Percentiles rank a stretch among this genome's conserved stretches.
Evolutionary conservation across 1,140 invertebrate genomes (phyloP).

Genomic region (Pseudomyrmex pallidus): DNA sequence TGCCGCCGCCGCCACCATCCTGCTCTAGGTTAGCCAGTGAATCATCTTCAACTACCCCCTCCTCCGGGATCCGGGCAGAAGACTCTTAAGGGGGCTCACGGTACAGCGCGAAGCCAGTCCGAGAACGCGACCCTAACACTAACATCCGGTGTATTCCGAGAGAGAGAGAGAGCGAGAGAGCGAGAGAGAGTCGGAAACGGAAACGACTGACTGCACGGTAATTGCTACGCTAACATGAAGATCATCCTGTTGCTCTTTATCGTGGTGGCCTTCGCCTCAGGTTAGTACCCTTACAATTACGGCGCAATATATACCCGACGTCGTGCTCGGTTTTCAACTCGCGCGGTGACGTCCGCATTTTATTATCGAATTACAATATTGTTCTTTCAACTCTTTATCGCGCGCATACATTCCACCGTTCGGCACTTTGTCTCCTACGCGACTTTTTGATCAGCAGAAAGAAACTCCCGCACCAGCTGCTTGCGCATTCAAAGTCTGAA

Average conservation of each 20-base stretch:
- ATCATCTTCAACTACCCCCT: conserved; percentile 83
- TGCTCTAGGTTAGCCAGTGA: conserved; percentile 81
- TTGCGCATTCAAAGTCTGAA: conserved; percentile 36
- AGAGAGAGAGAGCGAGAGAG: conserved; percentile 35
- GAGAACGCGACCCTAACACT: conserved; percentile 84
- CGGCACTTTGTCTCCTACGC: conserved; percentile 8
- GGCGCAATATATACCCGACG: conserved; percentile 2
- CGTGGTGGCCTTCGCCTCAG: conserved; percentile 79
- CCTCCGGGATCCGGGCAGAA: conserved; percentile 81
- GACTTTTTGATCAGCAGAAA: background rate
- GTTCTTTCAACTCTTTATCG: conserved; percentile 17
- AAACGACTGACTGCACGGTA: conserved; percentile 73
- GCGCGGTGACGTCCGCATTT: conserved; percentile 39
- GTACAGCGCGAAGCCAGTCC: conserved; percentile 83
- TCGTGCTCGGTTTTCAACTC: conserved; percentile 16
- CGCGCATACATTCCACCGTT: conserved; percentile 23
- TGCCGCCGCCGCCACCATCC: conserved; percentile 57
- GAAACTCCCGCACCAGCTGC: conserved; percentile 25
- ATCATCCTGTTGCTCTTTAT: conserved; percentile 78
- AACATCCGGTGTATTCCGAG: conserved; percentile 82
- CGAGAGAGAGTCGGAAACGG: conserved; percentile 71
- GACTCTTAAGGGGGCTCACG: conserved; percentile 84
- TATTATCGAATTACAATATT: conserved; percentile 46
- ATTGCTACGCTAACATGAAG: conserved; percentile 80
- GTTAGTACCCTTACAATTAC: conserved; percentile 73